Percentiles rank a stretch among this genome's conserved stretches.
Conservation (phyloP, 2,888 invertebrate genomes). For the Invenusta paracnida region DNA sequence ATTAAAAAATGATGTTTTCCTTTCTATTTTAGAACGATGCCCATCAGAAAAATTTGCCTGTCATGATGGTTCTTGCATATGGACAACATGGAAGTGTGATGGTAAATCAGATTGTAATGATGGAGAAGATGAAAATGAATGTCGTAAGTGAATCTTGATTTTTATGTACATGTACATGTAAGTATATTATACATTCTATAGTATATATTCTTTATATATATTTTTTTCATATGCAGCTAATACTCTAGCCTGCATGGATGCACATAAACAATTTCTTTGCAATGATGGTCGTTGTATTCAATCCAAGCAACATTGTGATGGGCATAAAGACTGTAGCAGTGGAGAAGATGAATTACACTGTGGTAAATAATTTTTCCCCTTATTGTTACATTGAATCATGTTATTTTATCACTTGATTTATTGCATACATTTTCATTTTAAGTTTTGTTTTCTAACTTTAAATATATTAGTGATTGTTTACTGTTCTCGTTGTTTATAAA, state of each 20-base stretch:
- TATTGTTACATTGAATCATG: too few species aligned
- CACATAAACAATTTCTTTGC: slow-evolving; percentile 16
- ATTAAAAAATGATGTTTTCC: too few species aligned
- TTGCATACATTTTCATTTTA: background rate
- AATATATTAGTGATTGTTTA: background rate
- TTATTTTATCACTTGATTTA: background rate
- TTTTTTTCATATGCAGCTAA: background rate
- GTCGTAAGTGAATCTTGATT: background rate
- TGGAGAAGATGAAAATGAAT: background rate
- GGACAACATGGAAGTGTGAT: background rate
- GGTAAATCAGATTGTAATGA: background rate
- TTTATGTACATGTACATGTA: background rate
- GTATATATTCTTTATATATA: background rate
- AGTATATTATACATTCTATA: background rate
- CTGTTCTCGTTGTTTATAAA: too few species aligned
- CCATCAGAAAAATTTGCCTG: background rate
- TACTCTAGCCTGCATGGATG: background rate
- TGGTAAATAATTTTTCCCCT: background rate
- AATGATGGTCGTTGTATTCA: background rate
- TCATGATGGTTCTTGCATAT: background rate
- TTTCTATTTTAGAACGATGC: slow-evolving; percentile 7
- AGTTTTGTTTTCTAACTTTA: background rate
- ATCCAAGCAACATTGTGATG: background rate
- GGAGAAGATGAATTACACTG: background rate
- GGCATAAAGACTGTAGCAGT: background rate